These are phyloP conservation scores for Pollenia angustigena DNA, from an alignment of 2,888 invertebrate genomes.

Conservation along the genomic window DNA sequence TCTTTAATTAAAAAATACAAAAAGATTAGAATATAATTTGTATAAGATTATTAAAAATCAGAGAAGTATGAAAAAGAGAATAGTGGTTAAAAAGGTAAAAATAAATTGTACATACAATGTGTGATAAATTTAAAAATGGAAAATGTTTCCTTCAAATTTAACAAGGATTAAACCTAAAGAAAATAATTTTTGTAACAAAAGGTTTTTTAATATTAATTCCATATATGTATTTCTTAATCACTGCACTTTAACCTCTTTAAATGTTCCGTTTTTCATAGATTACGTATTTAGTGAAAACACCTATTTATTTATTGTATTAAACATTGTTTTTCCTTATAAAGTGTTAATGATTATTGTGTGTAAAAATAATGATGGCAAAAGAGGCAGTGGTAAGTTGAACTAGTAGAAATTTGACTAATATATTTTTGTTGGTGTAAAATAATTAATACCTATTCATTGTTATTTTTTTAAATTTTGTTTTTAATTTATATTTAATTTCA, in stretches of 20 bases:
- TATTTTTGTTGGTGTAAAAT: constrained; percentile 20
- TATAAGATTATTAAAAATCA: neutral
- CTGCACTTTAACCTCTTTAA: constrained; percentile 52
- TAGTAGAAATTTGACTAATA: constrained; percentile 8
- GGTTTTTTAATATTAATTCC: neutral
- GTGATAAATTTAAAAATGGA: neutral
- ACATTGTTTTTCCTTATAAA: constrained; percentile 44
- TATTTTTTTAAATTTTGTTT: too few species aligned
- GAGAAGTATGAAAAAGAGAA: constrained; percentile 61
- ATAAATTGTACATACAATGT: neutral
- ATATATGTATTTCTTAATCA: constrained; percentile 10
- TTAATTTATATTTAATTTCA: neutral
- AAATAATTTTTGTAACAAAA: neutral
- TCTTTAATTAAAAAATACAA: neutral
- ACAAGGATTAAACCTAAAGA: neutral
- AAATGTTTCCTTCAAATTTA: neutral
- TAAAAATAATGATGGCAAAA: constrained; percentile 52
- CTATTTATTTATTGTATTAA: neutral
- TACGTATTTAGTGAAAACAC: constrained; percentile 62
- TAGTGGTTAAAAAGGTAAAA: constrained; percentile 68
- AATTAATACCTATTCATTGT: constrained; percentile 5
- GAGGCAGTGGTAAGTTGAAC: constrained; percentile 60
- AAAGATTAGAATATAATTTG: neutral
- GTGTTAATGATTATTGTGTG: constrained; percentile 44
- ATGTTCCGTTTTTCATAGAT: constrained; percentile 49